Evolutionary conservation across 1,140 invertebrate species (phyloP).

Genomic region (Brachionus manjavacas): DNA sequence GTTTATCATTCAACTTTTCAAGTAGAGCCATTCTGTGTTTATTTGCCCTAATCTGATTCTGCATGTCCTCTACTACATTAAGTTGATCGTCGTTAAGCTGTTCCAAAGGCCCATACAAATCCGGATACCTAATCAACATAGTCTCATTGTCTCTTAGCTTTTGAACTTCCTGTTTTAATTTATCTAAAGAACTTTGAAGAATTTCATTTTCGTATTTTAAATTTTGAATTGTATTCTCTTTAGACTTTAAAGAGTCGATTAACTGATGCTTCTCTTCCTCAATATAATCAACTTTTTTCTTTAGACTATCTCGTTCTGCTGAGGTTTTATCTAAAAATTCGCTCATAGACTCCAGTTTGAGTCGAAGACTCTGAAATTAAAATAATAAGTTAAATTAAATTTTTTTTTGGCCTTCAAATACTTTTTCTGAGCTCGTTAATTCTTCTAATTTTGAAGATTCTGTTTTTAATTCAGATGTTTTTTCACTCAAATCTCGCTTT

Average conservation of each 20-base stretch:
- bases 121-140: conserved; percentile 28
- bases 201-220: conserved; percentile 20
- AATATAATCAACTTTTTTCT: neutral
- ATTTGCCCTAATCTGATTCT: conserved; percentile 34
- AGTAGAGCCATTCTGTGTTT: conserved; percentile 17
- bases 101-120: conserved; percentile 36
- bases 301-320: neutral
- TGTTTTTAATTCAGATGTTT: neutral
- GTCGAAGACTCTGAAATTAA: neutral
- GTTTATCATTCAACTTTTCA: neutral
- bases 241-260: neutral
- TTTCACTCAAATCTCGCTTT: neutral
- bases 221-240: neutral
- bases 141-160: conserved; percentile 6
- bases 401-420: neutral
- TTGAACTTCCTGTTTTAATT: conserved; percentile 5
- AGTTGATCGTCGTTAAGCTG: neutral
- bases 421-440: neutral
- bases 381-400: neutral
- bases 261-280: neutral
- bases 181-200: neutral
- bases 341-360: conserved; percentile 2
- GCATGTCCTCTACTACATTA: conserved; percentile 25
- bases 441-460: conserved; percentile 5
- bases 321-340: conserved; percentile 4